These are phyloP conservation scores for Hoplostethus mediterraneus DNA, from an alignment of 2,797 vertebrate genomes.

Conservation along the genomic window DNA sequence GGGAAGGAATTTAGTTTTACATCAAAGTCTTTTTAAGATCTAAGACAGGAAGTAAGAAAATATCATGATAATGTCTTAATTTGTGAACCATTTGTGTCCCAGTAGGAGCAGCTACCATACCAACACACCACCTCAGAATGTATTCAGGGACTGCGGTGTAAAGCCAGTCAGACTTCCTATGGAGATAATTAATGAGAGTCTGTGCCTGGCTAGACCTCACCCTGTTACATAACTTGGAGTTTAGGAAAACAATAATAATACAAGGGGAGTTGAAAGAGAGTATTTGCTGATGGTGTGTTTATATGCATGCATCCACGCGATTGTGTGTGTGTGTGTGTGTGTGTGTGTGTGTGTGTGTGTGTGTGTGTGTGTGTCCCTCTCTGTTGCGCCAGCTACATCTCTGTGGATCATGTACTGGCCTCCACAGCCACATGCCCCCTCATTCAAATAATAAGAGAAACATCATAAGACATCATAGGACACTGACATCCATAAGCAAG, in stretches of 20 bases:
- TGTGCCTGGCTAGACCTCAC: neutral
- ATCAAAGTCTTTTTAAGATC: too few species aligned
- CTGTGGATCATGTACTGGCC: neutral
- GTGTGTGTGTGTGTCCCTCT: neutral
- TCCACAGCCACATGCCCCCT: neutral
- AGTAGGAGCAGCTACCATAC: neutral
- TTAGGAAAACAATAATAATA: neutral
- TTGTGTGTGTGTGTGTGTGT: neutral
- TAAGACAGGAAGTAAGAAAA: neutral
- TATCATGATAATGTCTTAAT: too few species aligned
- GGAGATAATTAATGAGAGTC: conserved; percentile 3
- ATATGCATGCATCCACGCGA: neutral
- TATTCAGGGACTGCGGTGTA: neutral
- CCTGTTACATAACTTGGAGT: neutral
- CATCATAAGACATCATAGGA: neutral
- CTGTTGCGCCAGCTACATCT: neutral
- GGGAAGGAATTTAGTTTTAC: neutral
- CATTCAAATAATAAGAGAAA: conserved; percentile 8
- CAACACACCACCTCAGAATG: neutral
- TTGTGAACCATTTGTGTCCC: too few species aligned
- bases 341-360: too few species aligned
- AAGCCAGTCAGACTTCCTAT: neutral
- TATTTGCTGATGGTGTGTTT: neutral
- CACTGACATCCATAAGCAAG: conserved; percentile 17
- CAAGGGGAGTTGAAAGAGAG: neutral